Base-by-base conservation (phyloP, 2,797 vertebrate genomes). In the Chloroceryle inda region DNA sequence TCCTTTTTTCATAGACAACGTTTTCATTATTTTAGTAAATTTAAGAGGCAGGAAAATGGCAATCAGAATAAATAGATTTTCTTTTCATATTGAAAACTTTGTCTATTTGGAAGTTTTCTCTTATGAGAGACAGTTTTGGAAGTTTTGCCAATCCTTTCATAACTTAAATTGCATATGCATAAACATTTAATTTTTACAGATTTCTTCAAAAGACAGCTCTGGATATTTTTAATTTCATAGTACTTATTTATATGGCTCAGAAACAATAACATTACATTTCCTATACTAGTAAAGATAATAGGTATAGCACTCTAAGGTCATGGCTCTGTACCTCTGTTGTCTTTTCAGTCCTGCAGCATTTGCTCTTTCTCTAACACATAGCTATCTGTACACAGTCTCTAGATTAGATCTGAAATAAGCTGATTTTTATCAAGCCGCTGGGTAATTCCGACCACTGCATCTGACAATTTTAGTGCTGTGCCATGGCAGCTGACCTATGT, bases 361-460 rank as follows among this genome's bases (percentile, higher is more conserved):
- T 96, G 45, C 83, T 29, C 31, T 92, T 95, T 92, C 75, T 76
- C 45, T 90, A 90, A 56, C 56, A 79, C 68, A 21, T 29, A 89
- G 62, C 23, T 95, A 45, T 94, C 83, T 88, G 40, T 85, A 66
- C 1, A 0, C 84, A 96, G 73, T 95, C 89, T 78, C 81, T 95
- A 95, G 94, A 96, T 97, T 90, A 97, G 89, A 95, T 80, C 74
- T 92, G 73, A 94, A 97, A 73, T 96, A 95, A 98, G 82, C 76
- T 96, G 95, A 91, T 97, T 97, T 96, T 97, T 92, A 38, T 94
- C 92, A 96, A 97, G 82, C 82, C 68, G 40, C 84, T 56, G 91
- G 44, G 52, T 96, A 93, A 96, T 97, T 97, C 93, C 80, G 89
- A 88, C 63, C 74, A 64, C 89, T 90, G 96, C 16, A 4, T 95